These are phyloP conservation scores for Sphecodes monilicornis DNA, from an alignment of 2,888 invertebrate species.

Conservation along the genomic window DNA sequence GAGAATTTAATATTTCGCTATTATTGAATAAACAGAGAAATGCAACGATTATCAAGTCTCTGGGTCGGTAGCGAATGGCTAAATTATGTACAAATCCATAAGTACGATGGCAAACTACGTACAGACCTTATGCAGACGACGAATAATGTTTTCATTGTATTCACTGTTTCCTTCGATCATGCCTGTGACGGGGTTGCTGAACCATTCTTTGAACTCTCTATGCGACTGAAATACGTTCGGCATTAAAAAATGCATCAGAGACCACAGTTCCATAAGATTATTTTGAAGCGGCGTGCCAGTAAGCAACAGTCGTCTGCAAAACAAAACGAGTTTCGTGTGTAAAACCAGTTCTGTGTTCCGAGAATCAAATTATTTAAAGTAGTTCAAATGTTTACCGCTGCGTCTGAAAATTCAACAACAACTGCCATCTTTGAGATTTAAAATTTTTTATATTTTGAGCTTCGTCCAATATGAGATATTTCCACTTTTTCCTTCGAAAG, in stretches of 20 bases:
- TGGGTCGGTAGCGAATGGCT: constrained; percentile 79
- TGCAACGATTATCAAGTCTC: constrained; percentile 60
- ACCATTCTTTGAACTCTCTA: constrained; percentile 99
- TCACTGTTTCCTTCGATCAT: constrained; percentile 97
- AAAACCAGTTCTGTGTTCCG: not conserved
- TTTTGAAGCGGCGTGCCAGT: constrained; percentile 99
- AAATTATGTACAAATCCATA: constrained; percentile 22
- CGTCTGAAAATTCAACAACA: constrained; percentile 96
- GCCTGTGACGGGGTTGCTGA: constrained; percentile 97
- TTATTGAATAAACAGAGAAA: constrained; percentile 67
- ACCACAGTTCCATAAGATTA: constrained; percentile 98
- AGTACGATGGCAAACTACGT: constrained; percentile 78
- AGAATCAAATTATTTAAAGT: not conserved
- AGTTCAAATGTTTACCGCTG: constrained; percentile 87
- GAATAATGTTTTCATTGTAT: constrained; percentile 95
- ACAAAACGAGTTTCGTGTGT: not conserved
- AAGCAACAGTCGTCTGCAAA: constrained; percentile 91
- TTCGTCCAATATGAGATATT: constrained; percentile 98
- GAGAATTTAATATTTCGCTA: constrained; percentile 81
- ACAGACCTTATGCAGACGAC: constrained; percentile 94
- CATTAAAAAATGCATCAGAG: constrained; percentile 99
- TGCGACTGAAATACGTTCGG: constrained; percentile 98
- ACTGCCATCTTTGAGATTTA: constrained; percentile 99
- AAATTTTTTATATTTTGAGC: constrained; percentile 99
- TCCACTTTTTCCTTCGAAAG: constrained; percentile 99